These are phyloP conservation scores for Ficedula albicollis DNA, from an alignment of 2,797 vertebrate species.

Conservation along the genomic window DNA sequence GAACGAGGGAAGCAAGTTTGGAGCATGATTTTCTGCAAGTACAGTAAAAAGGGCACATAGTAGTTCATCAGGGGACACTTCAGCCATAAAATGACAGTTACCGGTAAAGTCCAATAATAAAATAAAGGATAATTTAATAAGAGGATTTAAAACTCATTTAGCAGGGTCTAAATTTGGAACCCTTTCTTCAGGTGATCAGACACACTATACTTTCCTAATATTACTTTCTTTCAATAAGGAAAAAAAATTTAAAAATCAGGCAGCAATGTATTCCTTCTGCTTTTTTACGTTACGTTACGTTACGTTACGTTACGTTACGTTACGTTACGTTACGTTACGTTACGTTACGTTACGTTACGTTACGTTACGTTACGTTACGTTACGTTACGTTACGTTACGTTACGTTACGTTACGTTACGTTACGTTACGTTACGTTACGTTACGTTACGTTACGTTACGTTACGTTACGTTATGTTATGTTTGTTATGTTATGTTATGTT, in stretches of 20 bases:
- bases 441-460: background rate
- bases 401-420: background rate
- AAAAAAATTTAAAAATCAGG: background rate
- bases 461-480: background rate
- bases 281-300: background rate
- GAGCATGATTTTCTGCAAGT: background rate
- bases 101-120: conserved; percentile 31
- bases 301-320: background rate
- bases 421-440: background rate
- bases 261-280: background rate
- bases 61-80: conserved; percentile 37
- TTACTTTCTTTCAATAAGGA: background rate
- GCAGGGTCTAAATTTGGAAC: background rate
- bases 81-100: conserved; percentile 34
- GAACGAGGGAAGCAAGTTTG: background rate
- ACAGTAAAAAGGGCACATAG: background rate
- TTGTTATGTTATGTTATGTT: background rate
- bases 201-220: background rate
- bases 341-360: background rate
- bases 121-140: conserved; percentile 54
- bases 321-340: background rate
- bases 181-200: background rate
- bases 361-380: too few relatives aligned
- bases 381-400: background rate
- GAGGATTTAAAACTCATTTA: conserved; percentile 34